Base-by-base conservation (phyloP, 2,888 invertebrate species). In the Macrophya annulata region DNA sequence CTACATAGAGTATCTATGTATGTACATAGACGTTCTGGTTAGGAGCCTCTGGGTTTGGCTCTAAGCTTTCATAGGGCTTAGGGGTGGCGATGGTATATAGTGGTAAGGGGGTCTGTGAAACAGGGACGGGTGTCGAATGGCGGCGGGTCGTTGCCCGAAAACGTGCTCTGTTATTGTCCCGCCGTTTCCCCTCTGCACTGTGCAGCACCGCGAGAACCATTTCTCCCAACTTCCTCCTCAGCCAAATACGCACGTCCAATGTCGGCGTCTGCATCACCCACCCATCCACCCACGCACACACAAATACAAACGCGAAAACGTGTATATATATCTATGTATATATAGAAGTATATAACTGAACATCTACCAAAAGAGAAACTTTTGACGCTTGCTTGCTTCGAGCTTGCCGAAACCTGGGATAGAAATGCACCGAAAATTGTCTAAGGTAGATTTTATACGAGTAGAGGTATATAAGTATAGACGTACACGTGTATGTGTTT, bases 61-160 rank as follows among this genome's bases (percentile, higher is more conserved):
- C 8, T n/a, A 62, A 81, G 81, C 81, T 81, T 81, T 62, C 85
- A 65, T 65, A 81, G 85, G 81, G 79, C 68, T 85, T 85, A 85
- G 51, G 77, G 85, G 85, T 82, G 68, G 85, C 37, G 37, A 62
- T 25, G 81, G 81, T 37, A n/a, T n/a, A n/a, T n/a, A 74, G 43
- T 45, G 65, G 65, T 4, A 76, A 65, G 77, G 83, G n/a, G 83
- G 84, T 84, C 17, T 25, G 83, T n/a, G 31, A 48, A 85, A 48
- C 84, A 59, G 84, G 88, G 88, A 72, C 62, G 84, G 87, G 87
- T 90, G 89, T 90, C 90, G 91, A 90, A 91, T 91, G 90, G 90
- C 91, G 90, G 90, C 91, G 92, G 92, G 93, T 93, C 93, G 93
- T 93, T 93, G 92, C 90, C 92, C 93, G 92, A 93, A 93, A 93